These are phyloP conservation scores for Disparrhopalites patrizii DNA, from an alignment of 2,888 invertebrate genomes.

Conservation along the genomic window DNA sequence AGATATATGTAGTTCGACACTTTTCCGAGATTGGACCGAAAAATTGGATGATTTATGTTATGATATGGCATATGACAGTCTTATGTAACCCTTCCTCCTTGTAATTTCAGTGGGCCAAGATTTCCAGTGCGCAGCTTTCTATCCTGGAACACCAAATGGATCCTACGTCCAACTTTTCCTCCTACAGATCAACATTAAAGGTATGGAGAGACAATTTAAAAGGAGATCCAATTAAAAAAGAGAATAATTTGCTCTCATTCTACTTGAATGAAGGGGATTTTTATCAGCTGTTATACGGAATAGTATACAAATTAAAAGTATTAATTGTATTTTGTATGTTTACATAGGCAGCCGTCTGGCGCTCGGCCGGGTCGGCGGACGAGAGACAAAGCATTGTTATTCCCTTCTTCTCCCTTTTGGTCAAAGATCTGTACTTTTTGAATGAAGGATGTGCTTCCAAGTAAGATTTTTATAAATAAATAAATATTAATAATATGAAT, in stretches of 20 bases:
- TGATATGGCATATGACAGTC: too few species aligned
- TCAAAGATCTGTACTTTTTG: conserved; percentile 57
- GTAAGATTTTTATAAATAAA: conserved; percentile 39
- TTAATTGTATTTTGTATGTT: conserved; percentile 9
- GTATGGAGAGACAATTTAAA: conserved; percentile 50
- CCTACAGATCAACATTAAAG: conserved; percentile 80
- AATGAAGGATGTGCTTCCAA: conserved; percentile 55
- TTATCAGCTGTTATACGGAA: too few species aligned
- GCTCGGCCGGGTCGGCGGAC: conserved; percentile 49
- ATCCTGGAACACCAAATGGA: conserved; percentile 86
- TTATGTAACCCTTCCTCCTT: conserved; percentile 6
- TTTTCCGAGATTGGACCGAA: too few species aligned
- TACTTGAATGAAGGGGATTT: too few species aligned
- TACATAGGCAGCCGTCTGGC: conserved; percentile 54
- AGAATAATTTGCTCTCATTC: neutral
- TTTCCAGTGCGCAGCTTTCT: conserved; percentile 77
- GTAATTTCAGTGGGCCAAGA: conserved; percentile 72
- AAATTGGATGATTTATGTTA: too few species aligned
- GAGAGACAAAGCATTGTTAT: conserved; percentile 55
- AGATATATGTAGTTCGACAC: too few species aligned
- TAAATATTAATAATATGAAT: neutral
- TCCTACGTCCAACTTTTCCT: conserved; percentile 81
- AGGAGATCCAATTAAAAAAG: neutral
- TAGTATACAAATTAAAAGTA: neutral
- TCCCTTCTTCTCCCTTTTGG: conserved; percentile 58